Evolutionary conservation across 2,888 invertebrate species (phyloP).

Genomic region (Thymelicus acteon): DNA sequence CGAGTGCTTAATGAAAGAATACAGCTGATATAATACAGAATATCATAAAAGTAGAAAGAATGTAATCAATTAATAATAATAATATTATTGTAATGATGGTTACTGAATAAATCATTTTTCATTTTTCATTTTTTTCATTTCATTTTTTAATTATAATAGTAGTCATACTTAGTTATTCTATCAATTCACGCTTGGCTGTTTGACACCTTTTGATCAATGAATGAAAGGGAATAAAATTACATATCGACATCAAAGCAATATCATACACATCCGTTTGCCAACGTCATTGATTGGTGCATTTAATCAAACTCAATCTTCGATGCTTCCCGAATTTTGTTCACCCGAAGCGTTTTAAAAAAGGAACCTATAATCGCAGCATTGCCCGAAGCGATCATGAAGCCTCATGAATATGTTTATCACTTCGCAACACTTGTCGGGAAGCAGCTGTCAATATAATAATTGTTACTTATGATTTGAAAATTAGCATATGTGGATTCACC

Average conservation of each 20-base stretch:
- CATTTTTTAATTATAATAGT: too few relatives aligned
- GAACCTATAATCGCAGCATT: constrained; percentile 43
- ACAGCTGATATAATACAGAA: too few relatives aligned
- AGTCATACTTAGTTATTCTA: too few relatives aligned
- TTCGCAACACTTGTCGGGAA: constrained; percentile 46
- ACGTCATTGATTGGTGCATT: constrained; percentile 22
- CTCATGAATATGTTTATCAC: constrained; percentile 63
- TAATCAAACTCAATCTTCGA: constrained; percentile 32
- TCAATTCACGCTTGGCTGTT: too few relatives aligned
- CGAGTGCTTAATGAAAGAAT: too few relatives aligned
- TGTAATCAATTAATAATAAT: too few relatives aligned
- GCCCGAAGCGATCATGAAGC: constrained; percentile 39
- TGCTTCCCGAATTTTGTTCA: constrained; percentile 46
- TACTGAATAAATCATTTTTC: too few relatives aligned
- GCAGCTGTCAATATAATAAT: constrained; percentile 66
- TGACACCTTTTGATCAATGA: not conserved
- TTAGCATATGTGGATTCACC: constrained; percentile 60
- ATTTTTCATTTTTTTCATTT: too few relatives aligned
- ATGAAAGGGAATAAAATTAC: not conserved
- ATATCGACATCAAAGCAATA: not conserved
- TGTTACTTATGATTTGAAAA: constrained; percentile 63
- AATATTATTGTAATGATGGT: too few relatives aligned
- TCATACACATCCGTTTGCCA: constrained; percentile 33
- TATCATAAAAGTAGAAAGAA: too few relatives aligned
- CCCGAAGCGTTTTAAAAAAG: constrained; percentile 42